Conservation (phyloP, 1,140 invertebrate species). For the Brachystomella parvula region DNA sequence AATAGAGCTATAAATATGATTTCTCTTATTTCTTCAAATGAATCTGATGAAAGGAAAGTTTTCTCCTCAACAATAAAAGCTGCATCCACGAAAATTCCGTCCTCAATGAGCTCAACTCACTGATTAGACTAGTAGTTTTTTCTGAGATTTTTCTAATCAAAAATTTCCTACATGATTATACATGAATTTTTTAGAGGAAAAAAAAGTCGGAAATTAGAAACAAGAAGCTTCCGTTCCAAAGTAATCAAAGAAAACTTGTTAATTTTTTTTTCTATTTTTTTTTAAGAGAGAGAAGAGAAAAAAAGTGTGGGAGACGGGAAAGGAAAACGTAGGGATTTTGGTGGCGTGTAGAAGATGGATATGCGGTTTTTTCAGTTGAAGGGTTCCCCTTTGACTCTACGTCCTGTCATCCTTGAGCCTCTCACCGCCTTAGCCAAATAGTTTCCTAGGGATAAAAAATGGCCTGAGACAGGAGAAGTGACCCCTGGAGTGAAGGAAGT, state of each 20-base stretch:
- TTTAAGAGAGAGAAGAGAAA: no score
- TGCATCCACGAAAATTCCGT: no score
- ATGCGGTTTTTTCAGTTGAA: constrained; percentile 1
- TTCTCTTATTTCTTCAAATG: neutral
- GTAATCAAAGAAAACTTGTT: no score
- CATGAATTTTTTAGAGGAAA: no score
- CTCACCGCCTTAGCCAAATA: neutral
- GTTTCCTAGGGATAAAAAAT: constrained; percentile 28
- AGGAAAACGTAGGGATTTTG: constrained; percentile 1
- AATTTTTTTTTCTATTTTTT: no score
- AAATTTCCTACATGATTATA: no score
- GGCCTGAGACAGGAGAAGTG: constrained; percentile 28
- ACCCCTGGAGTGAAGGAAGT: constrained; percentile 33
- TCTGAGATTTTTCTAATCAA: no score
- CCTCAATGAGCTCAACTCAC: neutral
- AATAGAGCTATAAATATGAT: constrained; percentile 7
- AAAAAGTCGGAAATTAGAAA: no score
- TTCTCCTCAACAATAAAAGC: constrained; percentile 5
- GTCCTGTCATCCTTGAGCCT: neutral
- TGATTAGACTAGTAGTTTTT: no score
- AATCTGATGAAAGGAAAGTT: neutral
- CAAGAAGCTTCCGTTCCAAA: no score
- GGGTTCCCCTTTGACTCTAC: constrained; percentile 1
- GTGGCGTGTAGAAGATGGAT: neutral
- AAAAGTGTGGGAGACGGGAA: no score